Evolutionary conservation across 2,113 vertebrate species (phyloP).

Genomic region (Leptobrachium ailaonicum): DNA sequence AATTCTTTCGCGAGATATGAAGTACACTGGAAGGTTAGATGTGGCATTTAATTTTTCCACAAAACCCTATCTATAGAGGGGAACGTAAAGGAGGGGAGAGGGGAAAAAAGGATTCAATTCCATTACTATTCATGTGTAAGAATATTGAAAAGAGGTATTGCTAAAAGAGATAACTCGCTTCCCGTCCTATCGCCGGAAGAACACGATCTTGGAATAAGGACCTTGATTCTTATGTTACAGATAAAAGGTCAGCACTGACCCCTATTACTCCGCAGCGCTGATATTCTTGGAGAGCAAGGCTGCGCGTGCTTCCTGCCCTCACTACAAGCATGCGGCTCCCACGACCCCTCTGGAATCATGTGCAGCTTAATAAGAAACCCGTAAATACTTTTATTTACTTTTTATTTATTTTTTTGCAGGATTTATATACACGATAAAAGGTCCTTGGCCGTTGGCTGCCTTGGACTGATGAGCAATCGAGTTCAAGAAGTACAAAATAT

Average conservation of each 20-base stretch:
- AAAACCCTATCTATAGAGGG: conserved; percentile 79
- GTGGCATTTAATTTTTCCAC: conserved; percentile 91
- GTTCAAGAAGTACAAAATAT: too few relatives aligned
- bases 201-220: conserved; percentile 86
- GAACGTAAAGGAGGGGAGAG: conserved; percentile 44
- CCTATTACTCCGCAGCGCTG: conserved; percentile 76
- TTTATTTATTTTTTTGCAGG: too few relatives aligned
- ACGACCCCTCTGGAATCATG: too few relatives aligned
- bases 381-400: too few relatives aligned
- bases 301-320: conserved; percentile 1
- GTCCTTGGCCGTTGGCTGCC: too few relatives aligned
- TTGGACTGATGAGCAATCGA: too few relatives aligned
- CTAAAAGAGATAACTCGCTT: conserved; percentile 88
- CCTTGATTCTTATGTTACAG: conserved; percentile 92
- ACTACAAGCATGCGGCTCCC: conserved; percentile 1
- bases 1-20: conserved; percentile 97
- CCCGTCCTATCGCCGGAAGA: conserved; percentile 83
- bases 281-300: conserved; percentile 53
- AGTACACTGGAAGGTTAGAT: conserved; percentile 99
- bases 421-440: too few relatives aligned
- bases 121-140: conserved; percentile 97
- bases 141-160: conserved; percentile 80
- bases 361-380: too few relatives aligned
- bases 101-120: conserved; percentile 82
- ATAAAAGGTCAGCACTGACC: conserved; percentile 92